Conservation (phyloP, 2,888 invertebrate genomes). For the Melolontha melolontha region DNA sequence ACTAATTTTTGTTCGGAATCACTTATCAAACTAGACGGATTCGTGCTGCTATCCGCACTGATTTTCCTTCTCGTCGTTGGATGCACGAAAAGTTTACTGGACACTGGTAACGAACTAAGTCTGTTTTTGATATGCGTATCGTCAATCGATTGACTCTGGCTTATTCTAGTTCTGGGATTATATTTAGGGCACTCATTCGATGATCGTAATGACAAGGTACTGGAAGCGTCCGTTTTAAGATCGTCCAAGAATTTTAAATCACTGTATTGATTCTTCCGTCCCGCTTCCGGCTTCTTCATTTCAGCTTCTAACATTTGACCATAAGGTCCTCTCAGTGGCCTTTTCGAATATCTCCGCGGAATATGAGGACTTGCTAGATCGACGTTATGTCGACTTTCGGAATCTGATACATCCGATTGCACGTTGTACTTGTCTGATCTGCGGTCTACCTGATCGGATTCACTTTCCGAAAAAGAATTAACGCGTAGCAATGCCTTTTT, state of each 20-base stretch:
- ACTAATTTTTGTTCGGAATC: constrained; percentile 61
- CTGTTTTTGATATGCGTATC: constrained; percentile 63
- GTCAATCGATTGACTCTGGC: constrained; percentile 70
- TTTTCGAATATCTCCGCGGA: constrained; percentile 78
- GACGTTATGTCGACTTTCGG: constrained; percentile 66
- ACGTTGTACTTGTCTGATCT: constrained; percentile 66
- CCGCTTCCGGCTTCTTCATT: constrained; percentile 77
- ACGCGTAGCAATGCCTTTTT: constrained; percentile 61
- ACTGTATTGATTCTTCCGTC: constrained; percentile 68
- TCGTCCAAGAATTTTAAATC: constrained; percentile 71
- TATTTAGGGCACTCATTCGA: constrained; percentile 56
- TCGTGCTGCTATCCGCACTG: constrained; percentile 47
- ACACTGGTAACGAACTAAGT: constrained; percentile 47
- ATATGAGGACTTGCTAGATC: constrained; percentile 67
- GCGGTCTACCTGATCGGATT: constrained; percentile 73
- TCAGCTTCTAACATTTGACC: constrained; percentile 86
- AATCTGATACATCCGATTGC: constrained; percentile 75
- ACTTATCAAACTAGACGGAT: constrained; percentile 60
- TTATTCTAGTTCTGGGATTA: constrained; percentile 54
- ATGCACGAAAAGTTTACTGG: constrained; percentile 49
- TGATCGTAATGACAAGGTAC: constrained; percentile 54
- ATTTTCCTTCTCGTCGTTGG: constrained; percentile 59
- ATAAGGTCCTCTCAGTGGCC: constrained; percentile 81
- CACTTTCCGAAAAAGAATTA: constrained; percentile 81
- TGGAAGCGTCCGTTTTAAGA: constrained; percentile 55